phyloP scores from a whole-genome alignment of 2,113 vertebrate genomes.

The Channa argus region DNA sequence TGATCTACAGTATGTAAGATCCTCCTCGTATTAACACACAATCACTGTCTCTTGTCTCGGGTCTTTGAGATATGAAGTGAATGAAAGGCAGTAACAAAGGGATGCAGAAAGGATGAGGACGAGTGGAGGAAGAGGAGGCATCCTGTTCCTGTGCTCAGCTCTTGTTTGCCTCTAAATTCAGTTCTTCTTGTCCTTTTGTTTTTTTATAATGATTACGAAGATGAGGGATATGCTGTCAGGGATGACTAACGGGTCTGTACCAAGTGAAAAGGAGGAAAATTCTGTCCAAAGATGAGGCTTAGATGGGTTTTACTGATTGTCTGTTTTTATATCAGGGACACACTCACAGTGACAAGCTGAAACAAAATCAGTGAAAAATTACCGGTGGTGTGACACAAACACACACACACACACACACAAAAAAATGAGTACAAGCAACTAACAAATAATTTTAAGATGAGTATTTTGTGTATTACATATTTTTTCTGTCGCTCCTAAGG shows the following conservation, averaged over 20 bases:
- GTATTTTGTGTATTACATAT: no score
- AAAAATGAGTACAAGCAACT: no score
- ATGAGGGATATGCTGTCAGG: constrained; percentile 12
- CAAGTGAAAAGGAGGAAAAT: not conserved
- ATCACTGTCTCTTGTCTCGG: constrained; percentile 32
- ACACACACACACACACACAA: no score
- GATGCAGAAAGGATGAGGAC: constrained; percentile 27
- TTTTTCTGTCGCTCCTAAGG: no score
- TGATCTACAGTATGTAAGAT: not conserved
- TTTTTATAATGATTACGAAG: constrained; percentile 21
- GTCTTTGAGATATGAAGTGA: constrained; percentile 2
- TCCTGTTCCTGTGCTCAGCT: constrained; percentile 21
- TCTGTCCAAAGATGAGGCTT: not conserved
- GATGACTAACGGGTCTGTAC: constrained; percentile 17
- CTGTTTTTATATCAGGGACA: no score
- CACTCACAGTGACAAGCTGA: no score
- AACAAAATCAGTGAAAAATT: no score
- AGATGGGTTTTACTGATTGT: constrained; percentile 7
- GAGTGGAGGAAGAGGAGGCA: constrained; percentile 16
- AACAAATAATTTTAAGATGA: no score
- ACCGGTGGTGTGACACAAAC: no score
- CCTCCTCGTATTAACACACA: constrained; percentile 29
- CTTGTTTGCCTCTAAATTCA: not conserved
- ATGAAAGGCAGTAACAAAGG: not conserved
- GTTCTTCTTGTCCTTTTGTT: not conserved